These are phyloP conservation scores for Smittia aterrima DNA, from an alignment of 2,888 invertebrate genomes.

Conservation along the genomic window DNA sequence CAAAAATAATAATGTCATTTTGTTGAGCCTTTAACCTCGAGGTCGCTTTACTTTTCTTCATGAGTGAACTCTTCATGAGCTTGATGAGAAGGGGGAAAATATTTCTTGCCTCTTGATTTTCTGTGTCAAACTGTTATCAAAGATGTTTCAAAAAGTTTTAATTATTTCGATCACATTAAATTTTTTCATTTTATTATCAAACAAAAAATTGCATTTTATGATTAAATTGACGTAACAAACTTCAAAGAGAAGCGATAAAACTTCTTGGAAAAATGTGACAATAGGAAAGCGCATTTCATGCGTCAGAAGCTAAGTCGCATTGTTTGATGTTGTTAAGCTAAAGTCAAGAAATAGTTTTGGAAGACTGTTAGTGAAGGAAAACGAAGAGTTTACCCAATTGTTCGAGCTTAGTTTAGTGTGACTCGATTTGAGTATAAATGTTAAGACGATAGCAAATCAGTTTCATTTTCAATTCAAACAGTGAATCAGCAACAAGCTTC, in stretches of 20 bases:
- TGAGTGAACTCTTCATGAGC: no score
- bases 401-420: conserved; percentile 22
- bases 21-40: neutral
- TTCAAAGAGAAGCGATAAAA: no score
- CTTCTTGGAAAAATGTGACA: neutral
- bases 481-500: neutral
- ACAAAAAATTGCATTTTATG: no score
- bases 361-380: neutral
- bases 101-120: neutral
- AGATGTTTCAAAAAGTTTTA: neutral
- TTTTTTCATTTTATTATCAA: neutral
- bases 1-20: no score
- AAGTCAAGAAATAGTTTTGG: neutral
- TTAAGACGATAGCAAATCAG: conserved; percentile 17
- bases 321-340: neutral
- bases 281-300: no score
- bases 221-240: no score
- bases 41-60: no score
- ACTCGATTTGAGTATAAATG: conserved; percentile 36
- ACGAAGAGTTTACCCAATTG: neutral
- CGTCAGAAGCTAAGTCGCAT: no score
- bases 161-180: no score
- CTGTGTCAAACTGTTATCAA: neutral
- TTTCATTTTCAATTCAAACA: conserved; percentile 26
- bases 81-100: no score